phyloP scores from a whole-genome alignment of 2,888 invertebrate genomes.

The Leptinotarsa juncta region DNA sequence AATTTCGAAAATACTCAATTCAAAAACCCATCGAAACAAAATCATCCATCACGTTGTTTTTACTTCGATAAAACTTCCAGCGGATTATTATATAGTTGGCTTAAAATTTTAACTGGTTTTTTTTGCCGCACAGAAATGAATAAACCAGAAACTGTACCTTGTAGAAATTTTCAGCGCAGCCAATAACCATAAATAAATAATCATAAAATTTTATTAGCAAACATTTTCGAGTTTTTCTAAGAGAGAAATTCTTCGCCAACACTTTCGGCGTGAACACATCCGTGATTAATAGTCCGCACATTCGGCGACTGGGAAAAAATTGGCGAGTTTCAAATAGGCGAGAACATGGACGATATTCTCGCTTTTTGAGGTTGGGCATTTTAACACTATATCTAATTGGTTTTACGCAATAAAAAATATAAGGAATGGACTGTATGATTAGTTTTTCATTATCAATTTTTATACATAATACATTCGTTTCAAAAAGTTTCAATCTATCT shows the following conservation, averaged over 20 bases:
- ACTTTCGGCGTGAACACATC: constrained; percentile 13
- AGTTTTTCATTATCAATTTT: too few species aligned
- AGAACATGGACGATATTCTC: background rate
- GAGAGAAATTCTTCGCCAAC: background rate
- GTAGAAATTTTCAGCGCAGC: constrained; percentile 13
- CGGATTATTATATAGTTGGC: background rate
- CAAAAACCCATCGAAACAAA: background rate
- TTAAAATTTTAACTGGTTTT: background rate
- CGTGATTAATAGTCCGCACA: background rate
- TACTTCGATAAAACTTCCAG: background rate
- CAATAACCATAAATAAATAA: constrained; percentile 23
- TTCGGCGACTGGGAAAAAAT: constrained; percentile 3
- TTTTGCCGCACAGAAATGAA: constrained; percentile 17
- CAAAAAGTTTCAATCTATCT: too few species aligned
- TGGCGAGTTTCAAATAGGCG: background rate
- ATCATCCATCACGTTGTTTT: background rate
- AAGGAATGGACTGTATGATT: too few species aligned
- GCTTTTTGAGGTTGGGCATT: constrained; percentile 8
- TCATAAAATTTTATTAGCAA: constrained; percentile 25
- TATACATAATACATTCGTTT: too few species aligned
- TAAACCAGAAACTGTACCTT: constrained; percentile 23
- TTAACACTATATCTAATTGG: too few species aligned
- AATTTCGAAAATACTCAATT: too few species aligned
- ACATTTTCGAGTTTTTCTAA: background rate
- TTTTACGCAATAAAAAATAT: too few species aligned